Conservation (phyloP, 2,797 vertebrate species). For the Echeneis naucrates region DNA sequence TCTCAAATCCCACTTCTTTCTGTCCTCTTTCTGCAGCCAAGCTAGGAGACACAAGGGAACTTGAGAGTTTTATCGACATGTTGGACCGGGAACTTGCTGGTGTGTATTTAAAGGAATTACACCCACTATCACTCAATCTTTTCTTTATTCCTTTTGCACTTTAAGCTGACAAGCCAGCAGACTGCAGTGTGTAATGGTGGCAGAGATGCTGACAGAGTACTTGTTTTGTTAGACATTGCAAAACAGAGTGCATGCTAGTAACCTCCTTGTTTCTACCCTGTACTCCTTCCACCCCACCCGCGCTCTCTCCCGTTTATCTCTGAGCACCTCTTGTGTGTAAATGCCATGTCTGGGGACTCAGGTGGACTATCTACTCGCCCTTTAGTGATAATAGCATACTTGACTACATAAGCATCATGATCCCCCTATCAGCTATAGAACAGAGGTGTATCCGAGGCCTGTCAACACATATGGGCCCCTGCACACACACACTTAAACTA, state of each 20-base stretch:
- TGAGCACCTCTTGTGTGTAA: conserved; percentile 72
- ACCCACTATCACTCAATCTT: conserved; percentile 49
- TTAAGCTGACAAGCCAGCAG: conserved; percentile 40
- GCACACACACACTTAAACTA: conserved; percentile 14
- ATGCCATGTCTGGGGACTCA: conserved; percentile 70
- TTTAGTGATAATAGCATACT: conserved; percentile 72
- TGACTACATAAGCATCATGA: conserved; percentile 63
- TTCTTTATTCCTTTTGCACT: conserved; percentile 46
- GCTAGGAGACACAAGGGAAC: conserved; percentile 84
- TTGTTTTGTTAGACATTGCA: conserved; percentile 44
- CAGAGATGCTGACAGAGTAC: conserved; percentile 16
- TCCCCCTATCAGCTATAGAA: conserved; percentile 69
- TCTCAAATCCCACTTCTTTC: conserved; percentile 49
- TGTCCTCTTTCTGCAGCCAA: conserved; percentile 77
- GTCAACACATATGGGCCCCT: conserved; percentile 6
- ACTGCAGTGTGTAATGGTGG: conserved; percentile 31
- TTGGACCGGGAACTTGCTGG: conserved; percentile 85
- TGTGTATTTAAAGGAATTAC: conserved; percentile 72
- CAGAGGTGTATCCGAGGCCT: conserved; percentile 61
- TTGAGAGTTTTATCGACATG: conserved; percentile 86
- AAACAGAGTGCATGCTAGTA: conserved; percentile 17
- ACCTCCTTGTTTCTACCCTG: conserved; percentile 39
- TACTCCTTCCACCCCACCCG: background rate
- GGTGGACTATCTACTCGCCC: conserved; percentile 68
- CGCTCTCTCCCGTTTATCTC: conserved; percentile 53